Evolutionary conservation across 1,140 invertebrate genomes (phyloP).

Genomic region (Heliconius himera): DNA sequence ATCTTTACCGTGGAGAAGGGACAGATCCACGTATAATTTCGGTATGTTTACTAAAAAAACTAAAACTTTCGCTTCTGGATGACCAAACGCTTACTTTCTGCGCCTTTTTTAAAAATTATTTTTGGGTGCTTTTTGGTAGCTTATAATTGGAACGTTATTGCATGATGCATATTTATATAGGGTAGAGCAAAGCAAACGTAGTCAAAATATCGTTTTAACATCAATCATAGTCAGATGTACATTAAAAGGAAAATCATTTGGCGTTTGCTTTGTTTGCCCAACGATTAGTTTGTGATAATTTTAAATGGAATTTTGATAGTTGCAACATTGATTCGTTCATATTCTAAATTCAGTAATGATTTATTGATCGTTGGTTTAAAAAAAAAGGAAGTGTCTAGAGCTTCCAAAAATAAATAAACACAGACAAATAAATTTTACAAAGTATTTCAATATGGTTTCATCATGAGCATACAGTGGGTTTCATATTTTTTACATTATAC

Average conservation of each 20-base stretch:
- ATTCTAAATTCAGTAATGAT: too few relatives aligned
- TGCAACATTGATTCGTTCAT: too few relatives aligned
- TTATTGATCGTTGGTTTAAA: too few relatives aligned
- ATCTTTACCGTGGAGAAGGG: constrained; percentile 88
- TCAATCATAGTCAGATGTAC: neutral
- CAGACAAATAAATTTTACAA: too few relatives aligned
- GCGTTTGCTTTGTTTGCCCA: neutral
- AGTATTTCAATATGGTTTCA: too few relatives aligned
- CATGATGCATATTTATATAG: neutral
- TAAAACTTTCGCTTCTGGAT: constrained; percentile 39
- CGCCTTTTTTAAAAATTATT: constrained; percentile 26
- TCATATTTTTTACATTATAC: too few relatives aligned
- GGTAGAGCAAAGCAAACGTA: neutral
- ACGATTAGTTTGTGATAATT: too few relatives aligned
- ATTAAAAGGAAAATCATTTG: neutral
- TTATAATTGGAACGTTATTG: neutral
- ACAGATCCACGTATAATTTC: constrained; percentile 84
- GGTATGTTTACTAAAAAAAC: constrained; percentile 70
- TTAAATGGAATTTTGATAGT: neutral
- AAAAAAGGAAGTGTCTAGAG: too few relatives aligned
- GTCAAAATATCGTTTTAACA: neutral
- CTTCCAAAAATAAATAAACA: too few relatives aligned
- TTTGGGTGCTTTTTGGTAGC: constrained; percentile 9
- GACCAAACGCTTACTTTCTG: constrained; percentile 32
- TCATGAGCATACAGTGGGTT: too few relatives aligned